Percentiles rank a stretch among this genome's conserved stretches.
These are phyloP conservation scores for Trisateles emortualis DNA, from an alignment of 2,888 invertebrate species.

Conservation along the genomic window DNA sequence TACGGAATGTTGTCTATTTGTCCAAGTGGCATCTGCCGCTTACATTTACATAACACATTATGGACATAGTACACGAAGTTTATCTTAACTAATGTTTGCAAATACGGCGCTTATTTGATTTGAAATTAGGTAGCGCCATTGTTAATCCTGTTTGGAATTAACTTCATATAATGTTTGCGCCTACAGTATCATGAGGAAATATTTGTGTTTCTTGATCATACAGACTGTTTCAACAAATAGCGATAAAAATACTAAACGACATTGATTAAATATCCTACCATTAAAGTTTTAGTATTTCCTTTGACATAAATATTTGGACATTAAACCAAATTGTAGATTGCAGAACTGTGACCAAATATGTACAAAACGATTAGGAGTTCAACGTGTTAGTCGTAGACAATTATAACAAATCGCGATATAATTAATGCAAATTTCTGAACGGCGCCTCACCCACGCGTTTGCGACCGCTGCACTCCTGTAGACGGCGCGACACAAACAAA, in stretches of 20 bases:
- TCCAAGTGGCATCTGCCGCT: conserved; percentile 61
- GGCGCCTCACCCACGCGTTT: conserved; percentile 55
- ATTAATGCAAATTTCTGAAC: conserved; percentile 56
- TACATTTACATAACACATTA: conserved; percentile 52
- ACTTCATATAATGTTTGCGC: conserved; percentile 19
- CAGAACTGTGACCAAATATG: conserved; percentile 21
- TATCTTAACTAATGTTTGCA: conserved; percentile 41
- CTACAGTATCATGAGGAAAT: conserved; percentile 19
- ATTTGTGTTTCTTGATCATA: conserved; percentile 12
- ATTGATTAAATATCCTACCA: conserved; percentile 4
- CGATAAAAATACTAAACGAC: conserved; percentile 1
- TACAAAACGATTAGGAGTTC: conserved; percentile 26
- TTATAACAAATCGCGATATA: conserved; percentile 47
- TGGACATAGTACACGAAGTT: conserved; percentile 34
- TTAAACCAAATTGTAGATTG: conserved; percentile 19
- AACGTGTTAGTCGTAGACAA: conserved; percentile 20
- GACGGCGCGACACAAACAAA: conserved; percentile 41
- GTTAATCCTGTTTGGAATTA: conserved; percentile 39
- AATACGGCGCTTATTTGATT: conserved; percentile 40
- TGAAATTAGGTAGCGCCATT: conserved; percentile 42
- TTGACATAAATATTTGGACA: conserved; percentile 24
- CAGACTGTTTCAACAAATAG: background rate
- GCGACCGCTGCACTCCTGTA: conserved; percentile 44
- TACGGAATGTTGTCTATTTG: conserved; percentile 60
- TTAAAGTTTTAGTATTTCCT: conserved; percentile 23